Conservation (phyloP, 2,113 vertebrate genomes). For the Delphinapterus leucas region DNA sequence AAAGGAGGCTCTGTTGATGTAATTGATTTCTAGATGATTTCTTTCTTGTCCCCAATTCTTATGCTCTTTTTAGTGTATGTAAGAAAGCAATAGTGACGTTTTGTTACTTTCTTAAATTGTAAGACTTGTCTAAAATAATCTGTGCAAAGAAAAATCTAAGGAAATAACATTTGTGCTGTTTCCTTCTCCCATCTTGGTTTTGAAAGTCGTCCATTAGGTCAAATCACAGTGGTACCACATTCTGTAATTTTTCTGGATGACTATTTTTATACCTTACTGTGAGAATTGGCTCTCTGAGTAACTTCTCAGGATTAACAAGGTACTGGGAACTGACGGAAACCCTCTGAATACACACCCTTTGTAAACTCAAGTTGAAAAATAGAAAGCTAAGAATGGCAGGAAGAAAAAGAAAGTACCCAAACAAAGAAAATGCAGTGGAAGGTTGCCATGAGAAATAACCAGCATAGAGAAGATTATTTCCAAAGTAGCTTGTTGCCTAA, state of each 20-base stretch:
- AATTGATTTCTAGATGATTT: background rate
- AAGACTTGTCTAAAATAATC: constrained; percentile 67
- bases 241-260: constrained; percentile 77
- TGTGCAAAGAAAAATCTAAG: constrained; percentile 74
- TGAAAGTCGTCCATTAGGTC: constrained; percentile 76
- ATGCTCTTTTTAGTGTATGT: background rate
- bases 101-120: constrained; percentile 21
- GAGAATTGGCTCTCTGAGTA: constrained; percentile 84
- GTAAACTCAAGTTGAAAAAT: constrained; percentile 82
- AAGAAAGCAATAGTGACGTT: constrained; percentile 5
- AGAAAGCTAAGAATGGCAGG: constrained; percentile 89
- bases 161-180: constrained; percentile 77
- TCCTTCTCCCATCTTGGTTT: constrained; percentile 50
- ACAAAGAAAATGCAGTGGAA: constrained; percentile 83
- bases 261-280: constrained; percentile 88
- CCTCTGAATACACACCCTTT: constrained; percentile 83
- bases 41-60: background rate
- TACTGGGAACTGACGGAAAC: constrained; percentile 85
- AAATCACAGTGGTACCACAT: constrained; percentile 75
- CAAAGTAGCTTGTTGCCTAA: constrained; percentile 52
- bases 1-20: constrained; percentile 22
- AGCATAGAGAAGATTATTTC: constrained; percentile 72
- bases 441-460: constrained; percentile 83
- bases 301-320: constrained; percentile 87
- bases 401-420: constrained; percentile 86